A percentile compares a stretch with the other conserved stretches of the same genome.
Conservation (phyloP, 2,113 vertebrate species). For the Uropsilus gracilis region DNA sequence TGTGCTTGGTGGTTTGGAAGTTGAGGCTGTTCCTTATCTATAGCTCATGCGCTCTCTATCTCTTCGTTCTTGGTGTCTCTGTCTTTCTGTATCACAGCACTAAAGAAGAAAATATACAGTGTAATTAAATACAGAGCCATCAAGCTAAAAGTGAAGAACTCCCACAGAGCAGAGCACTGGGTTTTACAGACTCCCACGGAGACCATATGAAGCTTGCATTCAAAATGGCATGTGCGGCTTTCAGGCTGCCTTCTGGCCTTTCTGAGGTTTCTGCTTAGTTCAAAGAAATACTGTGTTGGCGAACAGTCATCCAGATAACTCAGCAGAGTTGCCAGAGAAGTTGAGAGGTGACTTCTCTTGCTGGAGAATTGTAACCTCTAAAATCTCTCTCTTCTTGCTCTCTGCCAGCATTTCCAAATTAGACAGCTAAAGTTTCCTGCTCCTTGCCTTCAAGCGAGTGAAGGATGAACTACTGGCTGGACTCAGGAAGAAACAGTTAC, state of each 20-base stretch:
- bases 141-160: constrained; percentile 72
- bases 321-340: not conserved
- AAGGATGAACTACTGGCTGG: not conserved
- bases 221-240: constrained; percentile 67
- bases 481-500: not conserved
- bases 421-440: not conserved
- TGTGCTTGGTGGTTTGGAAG: constrained; percentile 63
- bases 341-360: not conserved
- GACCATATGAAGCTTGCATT: constrained; percentile 76
- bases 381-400: not conserved
- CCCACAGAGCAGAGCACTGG: constrained; percentile 76
- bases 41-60: constrained; percentile 48
- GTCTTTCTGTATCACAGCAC: constrained; percentile 59
- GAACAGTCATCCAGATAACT: not conserved
- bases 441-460: not conserved
- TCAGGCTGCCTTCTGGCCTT: constrained; percentile 72
- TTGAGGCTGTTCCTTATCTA: constrained; percentile 73
- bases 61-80: constrained; percentile 62
- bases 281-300: constrained; percentile 67
- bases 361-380: not conserved
- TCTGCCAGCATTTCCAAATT: not conserved
- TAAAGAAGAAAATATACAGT: constrained; percentile 82
- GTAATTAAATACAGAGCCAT: constrained; percentile 78
- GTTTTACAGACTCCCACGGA: constrained; percentile 77
- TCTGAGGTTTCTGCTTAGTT: not conserved